Base-by-base conservation (phyloP, 92 coral and sea anemone species). In the Siderastrea radians region DNA sequence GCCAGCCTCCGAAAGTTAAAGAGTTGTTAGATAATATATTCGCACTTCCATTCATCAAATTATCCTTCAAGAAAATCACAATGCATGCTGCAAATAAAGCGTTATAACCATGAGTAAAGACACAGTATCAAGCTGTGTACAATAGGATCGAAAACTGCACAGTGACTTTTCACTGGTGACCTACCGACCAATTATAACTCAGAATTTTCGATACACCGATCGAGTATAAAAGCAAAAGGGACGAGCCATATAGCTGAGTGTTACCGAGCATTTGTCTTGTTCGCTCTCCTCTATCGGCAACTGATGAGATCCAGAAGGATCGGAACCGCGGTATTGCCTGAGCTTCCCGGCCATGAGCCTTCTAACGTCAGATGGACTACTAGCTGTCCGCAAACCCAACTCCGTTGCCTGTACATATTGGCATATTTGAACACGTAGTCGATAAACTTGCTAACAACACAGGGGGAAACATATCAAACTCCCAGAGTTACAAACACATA, bases 31-130 rank as follows among this genome's bases (percentile, higher is more conserved):
- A 64, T 16, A 64, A 9, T 16, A 64, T 51, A 43, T 86, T 89
- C 7, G 91, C 92, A 65, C 51, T 83, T 19, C 89, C 73, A 50
- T 83, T 91, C 2, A 81, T 16, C 16, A 16, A 15, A 64, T 44
- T 64, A 64, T n/a, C 68, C 16, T 4, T 64, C 68, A 4, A 16
- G 43, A 16, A 64, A 64, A 64, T 16, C 16, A 3, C 70, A 65
- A 8, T 61, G 13, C 66, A 65, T 65, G 78, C 12, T 51, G 61
- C 14, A 73, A 52, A 72, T 8, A 12, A 2, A 49, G 13, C 76
- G 49, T 72, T 72, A 6, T 72, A 72, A 58, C 76, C 57, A 15
- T 15, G 4, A 72, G 76, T 48, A 48, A 48, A 72, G 49, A 72
- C 76, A 72, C 76, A 72, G 76, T 26, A 16, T 72, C 76, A 49